Evolutionary conservation across 2,113 vertebrate species (phyloP).

Genomic region (Chionomys nivalis): DNA sequence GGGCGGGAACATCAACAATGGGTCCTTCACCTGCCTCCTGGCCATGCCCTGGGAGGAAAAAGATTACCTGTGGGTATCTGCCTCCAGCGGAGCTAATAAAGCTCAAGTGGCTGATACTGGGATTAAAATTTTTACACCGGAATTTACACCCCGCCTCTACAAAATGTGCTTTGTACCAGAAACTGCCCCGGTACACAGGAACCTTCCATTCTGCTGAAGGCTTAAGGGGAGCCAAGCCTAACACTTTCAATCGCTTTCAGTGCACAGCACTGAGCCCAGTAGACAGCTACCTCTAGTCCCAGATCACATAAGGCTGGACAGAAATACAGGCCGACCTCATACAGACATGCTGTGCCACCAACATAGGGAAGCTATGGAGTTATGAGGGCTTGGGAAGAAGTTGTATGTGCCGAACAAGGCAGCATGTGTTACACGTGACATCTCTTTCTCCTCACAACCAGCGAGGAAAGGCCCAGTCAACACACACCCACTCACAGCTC

Average conservation of each 20-base stretch:
- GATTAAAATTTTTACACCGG: slow-evolving; percentile 49
- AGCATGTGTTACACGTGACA: background rate
- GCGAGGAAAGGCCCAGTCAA: background rate
- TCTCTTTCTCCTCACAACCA: slow-evolving; percentile 12
- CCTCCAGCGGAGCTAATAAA: slow-evolving; percentile 2
- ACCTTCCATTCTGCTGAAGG: background rate
- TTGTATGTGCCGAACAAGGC: background rate
- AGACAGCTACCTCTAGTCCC: background rate
- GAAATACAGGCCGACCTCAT: background rate
- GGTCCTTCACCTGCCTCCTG: background rate
- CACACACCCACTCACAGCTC: background rate
- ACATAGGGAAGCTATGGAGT: background rate
- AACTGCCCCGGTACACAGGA: background rate
- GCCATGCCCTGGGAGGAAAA: background rate
- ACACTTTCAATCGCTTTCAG: background rate
- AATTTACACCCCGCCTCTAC: slow-evolving; percentile 9
- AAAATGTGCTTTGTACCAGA: slow-evolving; percentile 23
- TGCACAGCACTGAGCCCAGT: background rate
- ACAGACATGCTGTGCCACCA: background rate
- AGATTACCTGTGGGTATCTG: slow-evolving; percentile 1
- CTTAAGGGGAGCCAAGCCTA: background rate
- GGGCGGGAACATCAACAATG: background rate
- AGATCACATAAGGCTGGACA: background rate
- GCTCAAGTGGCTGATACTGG: slow-evolving; percentile 14
- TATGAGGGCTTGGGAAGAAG: background rate